These are phyloP conservation scores for Cavia porcellus DNA, from an alignment of 2,113 vertebrate genomes.

Conservation along the genomic window DNA sequence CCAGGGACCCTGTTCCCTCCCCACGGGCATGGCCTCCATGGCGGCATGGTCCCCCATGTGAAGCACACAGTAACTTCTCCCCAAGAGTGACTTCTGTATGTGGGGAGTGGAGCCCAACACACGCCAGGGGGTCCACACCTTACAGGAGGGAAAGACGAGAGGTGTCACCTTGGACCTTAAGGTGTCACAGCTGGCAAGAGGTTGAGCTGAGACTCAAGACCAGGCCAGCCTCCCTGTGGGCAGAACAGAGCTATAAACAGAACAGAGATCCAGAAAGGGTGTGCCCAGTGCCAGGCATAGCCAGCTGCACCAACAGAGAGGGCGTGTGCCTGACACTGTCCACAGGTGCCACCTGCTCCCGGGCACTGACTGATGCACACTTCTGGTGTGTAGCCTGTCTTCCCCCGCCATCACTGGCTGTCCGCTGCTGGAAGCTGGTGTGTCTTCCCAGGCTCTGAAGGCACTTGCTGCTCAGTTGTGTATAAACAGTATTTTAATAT, in stretches of 20 bases:
- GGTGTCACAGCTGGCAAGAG: neutral
- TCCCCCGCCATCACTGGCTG: neutral
- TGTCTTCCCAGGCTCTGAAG: neutral
- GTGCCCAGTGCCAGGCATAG: neutral
- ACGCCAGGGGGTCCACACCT: fast-evolving
- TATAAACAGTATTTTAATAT: conserved; percentile 91
- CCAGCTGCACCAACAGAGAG: neutral
- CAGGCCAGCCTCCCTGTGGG: neutral
- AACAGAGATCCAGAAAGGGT: neutral
- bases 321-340: neutral
- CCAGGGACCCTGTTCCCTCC: neutral
- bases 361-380: fast-evolving
- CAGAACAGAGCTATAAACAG: fast-evolving
- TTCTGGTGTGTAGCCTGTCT: fast-evolving
- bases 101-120: fast-evolving
- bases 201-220: neutral
- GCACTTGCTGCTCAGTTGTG: conserved; percentile 14
- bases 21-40: fast-evolving
- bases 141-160: neutral
- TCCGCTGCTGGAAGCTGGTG: no score
- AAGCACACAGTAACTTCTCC: neutral
- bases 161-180: neutral
- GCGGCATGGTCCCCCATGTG: neutral
- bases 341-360: neutral
- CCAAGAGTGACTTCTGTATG: neutral